phyloP scores from a whole-genome alignment of 2,888 invertebrate genomes.

The Pinctada fucata region DNA sequence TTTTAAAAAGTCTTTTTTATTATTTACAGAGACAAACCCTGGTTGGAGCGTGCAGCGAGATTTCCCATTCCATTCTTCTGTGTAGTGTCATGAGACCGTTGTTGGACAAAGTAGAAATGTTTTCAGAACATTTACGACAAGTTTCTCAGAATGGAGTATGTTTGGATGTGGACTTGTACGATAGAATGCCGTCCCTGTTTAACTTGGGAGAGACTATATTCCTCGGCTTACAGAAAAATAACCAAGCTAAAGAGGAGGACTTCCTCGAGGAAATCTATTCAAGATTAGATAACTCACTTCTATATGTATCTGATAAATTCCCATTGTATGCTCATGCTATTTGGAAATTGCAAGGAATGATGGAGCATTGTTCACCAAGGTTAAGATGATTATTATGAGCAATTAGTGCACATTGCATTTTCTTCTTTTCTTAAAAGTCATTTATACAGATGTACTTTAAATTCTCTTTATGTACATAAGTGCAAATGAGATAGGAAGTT shows the following conservation, averaged over 20 bases:
- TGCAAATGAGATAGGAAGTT: too few relatives aligned
- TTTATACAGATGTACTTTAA: too few relatives aligned
- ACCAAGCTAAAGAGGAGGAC: background rate
- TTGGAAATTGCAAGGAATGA: background rate
- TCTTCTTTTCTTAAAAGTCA: too few relatives aligned
- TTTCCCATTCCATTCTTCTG: background rate
- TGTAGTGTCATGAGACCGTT: background rate
- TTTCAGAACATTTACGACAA: background rate
- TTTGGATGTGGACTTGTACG: background rate
- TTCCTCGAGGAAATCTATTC: background rate
- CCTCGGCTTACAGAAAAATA: background rate
- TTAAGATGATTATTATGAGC: too few relatives aligned
- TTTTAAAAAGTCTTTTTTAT: too few relatives aligned
- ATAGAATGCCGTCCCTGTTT: background rate
- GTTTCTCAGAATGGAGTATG: background rate
- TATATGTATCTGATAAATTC: background rate
- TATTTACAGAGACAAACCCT: too few relatives aligned
- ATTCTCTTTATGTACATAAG: too few relatives aligned
- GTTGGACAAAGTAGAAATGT: background rate
- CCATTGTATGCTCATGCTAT: background rate
- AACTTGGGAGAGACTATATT: background rate
- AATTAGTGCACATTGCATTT: too few relatives aligned
- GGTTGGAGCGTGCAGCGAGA: background rate
- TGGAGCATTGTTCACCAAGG: background rate
- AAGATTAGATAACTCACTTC: background rate